Evolutionary conservation across 2,113 vertebrate species (phyloP), one percentile per base, ranked within the genome.

Genomic region (Podarcis raffonei): DNA sequence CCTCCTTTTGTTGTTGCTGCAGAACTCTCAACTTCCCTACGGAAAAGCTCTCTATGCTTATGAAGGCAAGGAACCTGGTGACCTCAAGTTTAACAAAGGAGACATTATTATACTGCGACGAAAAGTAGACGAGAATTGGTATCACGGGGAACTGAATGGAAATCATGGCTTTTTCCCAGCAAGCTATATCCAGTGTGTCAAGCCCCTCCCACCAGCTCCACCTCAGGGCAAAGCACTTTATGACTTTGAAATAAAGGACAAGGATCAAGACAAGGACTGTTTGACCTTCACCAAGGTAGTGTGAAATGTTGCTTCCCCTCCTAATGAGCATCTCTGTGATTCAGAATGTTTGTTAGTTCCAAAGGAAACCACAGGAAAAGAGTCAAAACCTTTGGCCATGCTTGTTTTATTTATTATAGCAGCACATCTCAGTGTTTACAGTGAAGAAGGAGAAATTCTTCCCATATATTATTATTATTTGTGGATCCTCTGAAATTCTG

Each of bases 201-300:
- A 98, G 91, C 98, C 98, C 6, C 96, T 99, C 93, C 98, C 98
- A 0, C 98, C 98, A 84, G 97, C 98, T 57, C 98, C 98, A 0
- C 99, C 99, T 79, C 98, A 99, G 94, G 98, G 99, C 92, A 99
- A 99, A 96, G 98, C 99, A 4, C 97, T 99, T 95, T 99, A 99
- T 0, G 99, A 99, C 96, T 99, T 99, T 71, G 98, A 99, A 96
- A 98, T 99, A 94, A 99, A 99, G 94, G 98, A 99, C 95, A 98
- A 98, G 95, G 98, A 99, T 95, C 98, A 99, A 95, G 99, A 99
- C 95, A 99, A 99, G 94, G 99, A 99, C 95, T 99, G 99, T 92
- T 95, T 99, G 96, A 98, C 98, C 76, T 99, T 99, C 96, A 98
- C 97, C 92, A 99, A 99, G 98, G 99, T 99, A 97, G 89, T 90